Evolutionary conservation across 2,888 invertebrate species (phyloP).

Genomic region (Acanthosepion lycidas): DNA sequence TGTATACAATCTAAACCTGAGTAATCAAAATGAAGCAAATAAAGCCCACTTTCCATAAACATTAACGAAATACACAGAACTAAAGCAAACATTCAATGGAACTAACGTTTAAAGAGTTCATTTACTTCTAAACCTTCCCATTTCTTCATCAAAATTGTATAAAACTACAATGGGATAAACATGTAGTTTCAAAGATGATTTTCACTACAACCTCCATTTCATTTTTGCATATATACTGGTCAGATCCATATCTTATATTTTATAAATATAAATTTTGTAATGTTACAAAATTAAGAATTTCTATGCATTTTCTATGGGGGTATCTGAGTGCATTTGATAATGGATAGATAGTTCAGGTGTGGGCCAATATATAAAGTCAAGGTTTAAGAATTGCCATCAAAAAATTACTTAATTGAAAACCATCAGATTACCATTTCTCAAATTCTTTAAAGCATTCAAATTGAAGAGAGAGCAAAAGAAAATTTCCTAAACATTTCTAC

Average conservation of each 20-base stretch:
- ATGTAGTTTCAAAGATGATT: too few species aligned
- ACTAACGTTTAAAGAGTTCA: background rate
- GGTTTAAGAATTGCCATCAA: too few species aligned
- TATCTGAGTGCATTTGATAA: background rate
- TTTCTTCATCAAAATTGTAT: background rate
- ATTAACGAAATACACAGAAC: background rate
- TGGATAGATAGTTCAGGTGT: background rate
- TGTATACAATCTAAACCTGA: too few species aligned
- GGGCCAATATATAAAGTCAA: background rate
- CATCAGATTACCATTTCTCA: background rate
- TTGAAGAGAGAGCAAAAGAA: background rate
- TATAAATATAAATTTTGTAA: background rate
- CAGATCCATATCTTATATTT: too few species aligned
- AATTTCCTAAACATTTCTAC: too few species aligned
- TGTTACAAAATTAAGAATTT: background rate
- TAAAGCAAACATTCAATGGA: background rate
- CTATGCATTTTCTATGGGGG: background rate
- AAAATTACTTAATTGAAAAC: background rate
- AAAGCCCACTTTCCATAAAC: background rate
- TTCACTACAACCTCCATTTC: too few species aligned
- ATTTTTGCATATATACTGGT: too few species aligned
- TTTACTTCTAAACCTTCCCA: background rate
- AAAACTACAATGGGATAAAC: too few species aligned
- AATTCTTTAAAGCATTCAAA: background rate
- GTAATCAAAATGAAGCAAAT: background rate